phyloP scores from a whole-genome alignment of 2,113 vertebrate species.

The Pardalotus punctatus region DNA sequence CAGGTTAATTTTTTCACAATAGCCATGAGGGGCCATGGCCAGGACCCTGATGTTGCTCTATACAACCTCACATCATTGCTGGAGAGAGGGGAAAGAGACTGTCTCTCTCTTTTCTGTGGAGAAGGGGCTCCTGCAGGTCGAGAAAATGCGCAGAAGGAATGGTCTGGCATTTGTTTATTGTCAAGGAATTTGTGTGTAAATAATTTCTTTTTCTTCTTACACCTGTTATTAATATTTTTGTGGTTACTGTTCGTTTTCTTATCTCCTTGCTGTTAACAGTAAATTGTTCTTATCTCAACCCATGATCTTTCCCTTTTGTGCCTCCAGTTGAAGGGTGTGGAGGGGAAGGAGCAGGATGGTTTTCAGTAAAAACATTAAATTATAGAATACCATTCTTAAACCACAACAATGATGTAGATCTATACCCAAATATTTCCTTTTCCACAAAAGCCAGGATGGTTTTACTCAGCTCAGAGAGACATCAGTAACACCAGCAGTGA shows the following conservation, averaged over 20 bases:
- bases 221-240: neutral
- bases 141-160: neutral
- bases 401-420: neutral
- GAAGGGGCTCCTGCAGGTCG: accelerated
- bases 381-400: neutral
- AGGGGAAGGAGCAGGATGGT: neutral
- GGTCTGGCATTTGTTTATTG: neutral
- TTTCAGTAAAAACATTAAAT: neutral
- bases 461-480: neutral
- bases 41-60: neutral
- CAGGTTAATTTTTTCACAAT: neutral
- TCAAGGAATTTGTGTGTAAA: neutral
- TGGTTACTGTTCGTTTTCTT: neutral
- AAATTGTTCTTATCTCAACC: neutral
- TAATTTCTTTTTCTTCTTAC: neutral
- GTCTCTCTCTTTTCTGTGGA: accelerated
- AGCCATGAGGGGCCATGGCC: too few relatives aligned
- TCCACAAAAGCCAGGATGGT: neutral
- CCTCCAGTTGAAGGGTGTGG: neutral
- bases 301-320: accelerated
- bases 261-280: neutral
- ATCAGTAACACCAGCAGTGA: neutral
- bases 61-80: neutral
- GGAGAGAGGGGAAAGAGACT: too few relatives aligned
- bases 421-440: neutral